Base-by-base conservation (phyloP, 2,113 vertebrate species). In the Cariama cristata region DNA sequence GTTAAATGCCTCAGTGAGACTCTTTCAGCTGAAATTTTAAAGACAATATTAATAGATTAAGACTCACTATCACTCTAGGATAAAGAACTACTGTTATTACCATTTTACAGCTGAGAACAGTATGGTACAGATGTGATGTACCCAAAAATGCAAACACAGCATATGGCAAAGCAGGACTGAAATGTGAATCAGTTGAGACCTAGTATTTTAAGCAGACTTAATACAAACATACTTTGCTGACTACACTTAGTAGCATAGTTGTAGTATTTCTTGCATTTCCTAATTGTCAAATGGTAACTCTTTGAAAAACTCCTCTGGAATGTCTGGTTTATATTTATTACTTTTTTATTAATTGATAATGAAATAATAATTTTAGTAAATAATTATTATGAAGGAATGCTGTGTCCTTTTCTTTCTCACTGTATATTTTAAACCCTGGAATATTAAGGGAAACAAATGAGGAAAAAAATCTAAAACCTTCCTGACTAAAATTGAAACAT, bases 221-320 rank as follows among this genome's bases (percentile, higher is more conserved):
- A 79, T 52, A n/a, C 27, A 76, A 47, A 4, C 4, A 55, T 50
- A 38, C 4, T 79, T 5, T 58, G 3, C 12, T 93, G 44, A 59
- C 67, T 50, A 33, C 0, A 2, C n/a, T 81, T 75, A 4, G 5
- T 63, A 67, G 4, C 0, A 0, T 64, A 33, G 15, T 17, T 83
- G 13, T 8, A 63, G 3, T 9, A 24, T 55, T 64, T 93, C 52
- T 85, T n/a, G 2, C 13, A 22, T 63, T 79, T 95, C 4, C 5
- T 56, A 42, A 56, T 72, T 76, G 79, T 88, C 50, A 45, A 55
- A 83, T 24, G 8, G 2, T 21, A 79, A 21, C 5, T 59, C 14
- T 59, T 60, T 55, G 35, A 82, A 56, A 87, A 90, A 26, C 12
- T 88, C 11, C 6, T 75, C 21, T 56, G 32, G 24, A 88, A 83